phyloP scores from a whole-genome alignment of 2,797 vertebrate genomes.

The Lagocephalus sceleratus region DNA sequence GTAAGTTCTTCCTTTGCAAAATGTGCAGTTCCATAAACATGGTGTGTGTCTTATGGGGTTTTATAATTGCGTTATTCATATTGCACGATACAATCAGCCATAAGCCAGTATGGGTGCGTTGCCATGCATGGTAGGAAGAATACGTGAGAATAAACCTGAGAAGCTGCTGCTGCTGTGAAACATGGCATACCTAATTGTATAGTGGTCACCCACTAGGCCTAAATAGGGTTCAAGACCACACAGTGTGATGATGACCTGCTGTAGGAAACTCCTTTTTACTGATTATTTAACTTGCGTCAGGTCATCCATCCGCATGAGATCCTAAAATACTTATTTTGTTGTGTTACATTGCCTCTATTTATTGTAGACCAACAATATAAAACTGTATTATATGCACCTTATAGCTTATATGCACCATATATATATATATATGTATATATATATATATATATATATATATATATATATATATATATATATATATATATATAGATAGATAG shows the following conservation, averaged over 20 bases:
- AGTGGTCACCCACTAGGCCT: conserved; percentile 74
- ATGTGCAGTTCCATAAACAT: conserved; percentile 54
- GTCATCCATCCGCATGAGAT: conserved; percentile 42
- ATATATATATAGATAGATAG: too few species aligned
- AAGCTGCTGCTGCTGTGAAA: conserved; percentile 70
- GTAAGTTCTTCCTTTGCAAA: conserved; percentile 41
- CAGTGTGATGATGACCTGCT: conserved; percentile 63
- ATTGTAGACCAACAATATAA: conserved; percentile 20
- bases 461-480: too few species aligned
- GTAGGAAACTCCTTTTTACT: conserved; percentile 59
- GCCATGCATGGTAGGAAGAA: conserved; percentile 44
- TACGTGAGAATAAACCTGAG: conserved; percentile 62
- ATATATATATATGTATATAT: too few species aligned
- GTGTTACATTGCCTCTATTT: conserved; percentile 8
- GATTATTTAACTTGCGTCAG: conserved; percentile 62
- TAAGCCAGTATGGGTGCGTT: conserved; percentile 44
- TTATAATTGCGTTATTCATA: conserved; percentile 59
- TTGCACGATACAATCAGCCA: conserved; percentile 51
- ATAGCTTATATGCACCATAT: too few species aligned
- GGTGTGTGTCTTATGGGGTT: conserved; percentile 46
- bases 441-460: too few species aligned
- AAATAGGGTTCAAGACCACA: conserved; percentile 79
- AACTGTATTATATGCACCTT: too few species aligned
- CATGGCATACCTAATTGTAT: conserved; percentile 75
- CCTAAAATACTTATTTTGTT: conserved; percentile 35